These are phyloP conservation scores for Chroicocephalus ridibundus DNA, from an alignment of 2,113 vertebrate genomes.

Conservation along the genomic window DNA sequence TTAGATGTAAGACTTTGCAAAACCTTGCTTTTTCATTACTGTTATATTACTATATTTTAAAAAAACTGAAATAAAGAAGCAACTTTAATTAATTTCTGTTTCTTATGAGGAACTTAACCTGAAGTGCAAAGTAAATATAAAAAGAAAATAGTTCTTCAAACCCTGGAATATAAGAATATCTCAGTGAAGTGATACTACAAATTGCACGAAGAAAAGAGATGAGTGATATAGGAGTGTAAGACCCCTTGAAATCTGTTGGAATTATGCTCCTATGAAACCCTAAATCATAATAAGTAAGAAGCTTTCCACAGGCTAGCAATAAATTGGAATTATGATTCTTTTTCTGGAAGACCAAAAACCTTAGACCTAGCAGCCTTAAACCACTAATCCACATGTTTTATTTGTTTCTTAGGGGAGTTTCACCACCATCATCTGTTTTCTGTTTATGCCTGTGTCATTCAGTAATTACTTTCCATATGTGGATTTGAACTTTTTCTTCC, in stretches of 20 bases:
- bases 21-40: not conserved
- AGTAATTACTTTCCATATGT: not conserved
- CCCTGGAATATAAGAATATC: not conserved
- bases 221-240: not conserved
- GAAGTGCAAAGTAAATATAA: not conserved
- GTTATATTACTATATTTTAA: not conserved
- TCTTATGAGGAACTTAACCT: not conserved
- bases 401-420: not conserved
- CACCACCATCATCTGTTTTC: not conserved
- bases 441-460: not conserved
- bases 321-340: not conserved
- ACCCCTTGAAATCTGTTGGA: not conserved
- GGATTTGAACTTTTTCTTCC: not conserved
- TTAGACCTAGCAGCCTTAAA: not conserved
- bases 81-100: not conserved
- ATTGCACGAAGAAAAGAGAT: not conserved
- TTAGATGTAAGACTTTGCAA: not conserved
- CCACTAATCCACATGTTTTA: not conserved
- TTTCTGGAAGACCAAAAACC: not conserved
- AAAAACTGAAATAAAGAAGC: not conserved
- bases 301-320: not conserved
- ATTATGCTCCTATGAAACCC: not conserved
- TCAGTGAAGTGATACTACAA: not conserved
- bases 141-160: not conserved
- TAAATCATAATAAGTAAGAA: rapidly evolving